These are phyloP conservation scores for Microtus oregoni DNA, from an alignment of 2,113 vertebrate genomes.

Conservation along the genomic window DNA sequence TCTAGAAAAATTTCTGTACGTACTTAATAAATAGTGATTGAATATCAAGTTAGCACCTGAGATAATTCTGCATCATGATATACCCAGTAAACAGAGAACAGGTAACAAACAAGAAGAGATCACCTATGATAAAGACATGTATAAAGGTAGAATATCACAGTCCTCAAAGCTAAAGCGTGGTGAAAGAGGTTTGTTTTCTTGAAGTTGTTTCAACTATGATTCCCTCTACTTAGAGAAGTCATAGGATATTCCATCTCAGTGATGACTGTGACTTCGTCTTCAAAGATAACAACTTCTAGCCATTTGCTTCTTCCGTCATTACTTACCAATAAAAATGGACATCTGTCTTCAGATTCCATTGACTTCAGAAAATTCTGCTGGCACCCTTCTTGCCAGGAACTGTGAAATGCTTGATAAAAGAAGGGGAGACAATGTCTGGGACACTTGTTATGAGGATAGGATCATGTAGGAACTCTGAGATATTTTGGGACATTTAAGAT, in stretches of 20 bases:
- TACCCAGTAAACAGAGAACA: background rate
- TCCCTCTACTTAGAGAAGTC: background rate
- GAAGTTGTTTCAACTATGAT: background rate
- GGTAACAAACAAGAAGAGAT: background rate
- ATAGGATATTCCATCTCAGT: background rate
- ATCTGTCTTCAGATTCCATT: background rate
- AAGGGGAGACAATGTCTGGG: background rate
- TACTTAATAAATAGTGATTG: background rate
- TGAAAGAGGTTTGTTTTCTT: background rate
- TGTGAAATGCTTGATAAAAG: background rate
- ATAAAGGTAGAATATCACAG: background rate
- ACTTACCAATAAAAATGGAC: background rate
- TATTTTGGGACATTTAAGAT: background rate
- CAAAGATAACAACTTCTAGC: background rate
- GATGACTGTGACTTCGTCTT: background rate
- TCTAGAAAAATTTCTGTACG: background rate
- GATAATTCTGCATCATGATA: background rate
- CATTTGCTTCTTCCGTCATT: background rate
- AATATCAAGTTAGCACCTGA: background rate
- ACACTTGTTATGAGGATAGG: background rate
- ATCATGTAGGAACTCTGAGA: background rate
- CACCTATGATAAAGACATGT: background rate
- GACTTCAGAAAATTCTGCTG: background rate
- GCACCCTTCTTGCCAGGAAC: background rate
- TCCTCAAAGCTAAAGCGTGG: background rate